Evolutionary conservation across 2,797 vertebrate genomes (phyloP).

Genomic region (Oreochromis mossambicus): DNA sequence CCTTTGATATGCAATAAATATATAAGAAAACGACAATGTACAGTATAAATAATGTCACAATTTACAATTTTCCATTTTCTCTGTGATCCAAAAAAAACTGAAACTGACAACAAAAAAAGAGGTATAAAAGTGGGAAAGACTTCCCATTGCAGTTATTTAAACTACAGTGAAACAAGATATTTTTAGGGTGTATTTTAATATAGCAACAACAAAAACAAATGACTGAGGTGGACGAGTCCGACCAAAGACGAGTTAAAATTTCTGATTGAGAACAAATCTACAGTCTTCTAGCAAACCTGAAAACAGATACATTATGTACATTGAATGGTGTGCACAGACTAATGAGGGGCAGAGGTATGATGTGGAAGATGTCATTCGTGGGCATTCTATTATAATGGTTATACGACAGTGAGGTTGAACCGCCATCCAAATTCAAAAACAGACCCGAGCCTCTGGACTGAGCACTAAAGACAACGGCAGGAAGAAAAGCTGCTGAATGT

Average conservation of each 20-base stretch:
- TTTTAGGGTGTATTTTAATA: conserved; percentile 46
- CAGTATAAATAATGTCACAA: conserved; percentile 81
- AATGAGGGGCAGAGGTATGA: conserved; percentile 11
- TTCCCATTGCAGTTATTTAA: conserved; percentile 62
- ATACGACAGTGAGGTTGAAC: background rate
- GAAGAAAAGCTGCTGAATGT: background rate
- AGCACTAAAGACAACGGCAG: background rate
- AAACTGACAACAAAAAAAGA: conserved; percentile 59
- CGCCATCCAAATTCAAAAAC: background rate
- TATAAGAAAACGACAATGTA: conserved; percentile 76
- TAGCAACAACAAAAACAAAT: conserved; percentile 53
- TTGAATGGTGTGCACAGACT: conserved; percentile 62
- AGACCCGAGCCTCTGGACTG: background rate
- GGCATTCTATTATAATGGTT: background rate
- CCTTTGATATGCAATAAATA: conserved; percentile 82
- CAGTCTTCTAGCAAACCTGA: conserved; percentile 68
- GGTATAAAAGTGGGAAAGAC: conserved; percentile 70
- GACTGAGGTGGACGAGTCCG: conserved; percentile 41
- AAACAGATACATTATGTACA: conserved; percentile 73
- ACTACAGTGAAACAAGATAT: conserved; percentile 42
- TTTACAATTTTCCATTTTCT: conserved; percentile 72
- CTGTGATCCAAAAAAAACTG: conserved; percentile 53
- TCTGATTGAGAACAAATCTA: conserved; percentile 71
- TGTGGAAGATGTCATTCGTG: background rate
- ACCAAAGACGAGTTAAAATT: conserved; percentile 67